Evolutionary conservation across 1,140 invertebrate species (phyloP), one percentile per base, ranked within the genome.

Genomic region (Panagrolaimus sp.): DNA sequence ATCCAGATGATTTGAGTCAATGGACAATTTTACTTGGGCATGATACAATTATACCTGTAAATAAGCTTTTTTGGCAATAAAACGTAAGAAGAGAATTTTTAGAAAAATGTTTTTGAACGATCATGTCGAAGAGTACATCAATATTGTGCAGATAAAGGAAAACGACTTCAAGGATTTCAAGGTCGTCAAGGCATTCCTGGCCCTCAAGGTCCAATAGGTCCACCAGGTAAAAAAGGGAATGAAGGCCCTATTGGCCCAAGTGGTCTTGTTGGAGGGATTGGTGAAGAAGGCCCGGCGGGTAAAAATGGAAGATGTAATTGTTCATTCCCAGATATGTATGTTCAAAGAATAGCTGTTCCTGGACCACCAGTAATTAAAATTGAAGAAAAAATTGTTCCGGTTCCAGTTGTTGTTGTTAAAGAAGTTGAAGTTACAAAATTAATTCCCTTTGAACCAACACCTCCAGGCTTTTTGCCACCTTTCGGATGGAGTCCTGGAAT

Each of bases 21-120:
- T 81, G 80, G 70, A 80, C 79, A 9, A 66, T 81, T 25, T 74
- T 81, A n/a, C 64, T 81, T 25, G 79, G 79, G 16, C 68, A 81
- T 25, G 79, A 82, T n/a, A 83, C 80, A 5, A 82, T 82, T 20
- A 83, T 82, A 65, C 80, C 80, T 13, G 79, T 82, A 27, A 67
- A 63, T 45, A 5, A 25, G 1, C n/a, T n/a, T n/a, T n/a, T n/a
- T n/a, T n/a, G n/a, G n/a, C 25, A 72, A 16, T 72, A 63, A 51
- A 76, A 63, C n/a, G n/a, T n/a, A n/a, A n/a, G 51, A 57, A 44
- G 9, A 4, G 11, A 67, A 53, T 43, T 43, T 75, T 42, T 51
- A 81, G 76, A 82, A 71, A 72, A 73, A 83, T 45, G 81, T 82
- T 9, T 80, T 82, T 47, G 80, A 82, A 48, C 62, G 63, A 47